Evolutionary conservation across 2,113 vertebrate species (phyloP), one percentile per base, ranked within the genome.

Genomic region (Circaetus gallicus): DNA sequence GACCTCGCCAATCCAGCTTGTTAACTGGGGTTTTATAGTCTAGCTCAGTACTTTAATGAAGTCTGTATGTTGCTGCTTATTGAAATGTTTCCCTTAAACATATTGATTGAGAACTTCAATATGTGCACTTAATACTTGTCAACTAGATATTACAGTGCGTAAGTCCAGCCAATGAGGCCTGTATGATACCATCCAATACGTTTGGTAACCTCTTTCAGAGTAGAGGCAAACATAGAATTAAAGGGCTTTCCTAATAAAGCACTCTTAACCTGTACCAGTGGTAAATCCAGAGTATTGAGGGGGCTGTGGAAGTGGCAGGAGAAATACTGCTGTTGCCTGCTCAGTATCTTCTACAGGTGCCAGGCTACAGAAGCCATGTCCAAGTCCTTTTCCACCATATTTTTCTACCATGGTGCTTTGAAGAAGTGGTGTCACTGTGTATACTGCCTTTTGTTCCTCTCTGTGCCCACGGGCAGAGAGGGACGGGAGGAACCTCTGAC

Each of bases 401-500:
- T 52, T 18, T 45, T 7, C 40, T 25, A 1, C 36, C 0, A 0
- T 5, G 56, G 17, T 1, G 14, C 55, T 79, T 45, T 38, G 38
- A 5, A 53, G 74, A 55, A 38, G 55, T 2, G 26, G 13, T 18
- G 55, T 19, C 15, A 4, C 31, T 4, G 9, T 1, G 25, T 12
- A 53, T 53, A 1, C 45, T 47, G 40, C 61, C 50, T 14, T 7
- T 13, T 24, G 47, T 17, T 50, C 28, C 17, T 26, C n/a, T 8
- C 31, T 25, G 43, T 16, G 42, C 20, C 45, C 31, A 3, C 1
- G 10, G 20, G 16, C 5, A 5, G 36, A 7, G 69, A 19, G 70
- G 6, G 20, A 4, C 7, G 13, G 58, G 32, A 16, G 38, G 55
- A 38, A 10, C 4, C 43, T 42, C 62, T 42, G 17, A 13, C 13